phyloP scores from a whole-genome alignment of 2,888 invertebrate genomes.

The Tholera decimalis region DNA sequence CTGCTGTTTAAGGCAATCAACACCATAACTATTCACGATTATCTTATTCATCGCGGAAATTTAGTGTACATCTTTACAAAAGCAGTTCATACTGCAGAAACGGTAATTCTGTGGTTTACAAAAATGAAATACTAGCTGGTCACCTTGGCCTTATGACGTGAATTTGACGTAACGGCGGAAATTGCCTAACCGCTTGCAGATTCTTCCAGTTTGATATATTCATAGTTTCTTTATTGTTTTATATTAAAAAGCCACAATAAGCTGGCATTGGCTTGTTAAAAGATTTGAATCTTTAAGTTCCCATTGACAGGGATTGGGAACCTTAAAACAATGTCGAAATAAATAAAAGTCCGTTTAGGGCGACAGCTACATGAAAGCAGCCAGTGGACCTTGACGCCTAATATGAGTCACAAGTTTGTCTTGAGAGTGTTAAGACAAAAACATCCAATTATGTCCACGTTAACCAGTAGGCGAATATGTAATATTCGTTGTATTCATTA shows the following conservation, averaged over 20 bases:
- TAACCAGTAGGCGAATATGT: slow-evolving; percentile 56
- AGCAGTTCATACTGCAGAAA: slow-evolving; percentile 20
- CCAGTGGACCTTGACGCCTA: slow-evolving; percentile 66
- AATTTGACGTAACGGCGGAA: slow-evolving; percentile 46
- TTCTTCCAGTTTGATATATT: slow-evolving; percentile 25
- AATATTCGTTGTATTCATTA: slow-evolving; percentile 53
- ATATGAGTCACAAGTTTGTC: slow-evolving; percentile 71
- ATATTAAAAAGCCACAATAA: slow-evolving; percentile 1
- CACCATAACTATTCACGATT: slow-evolving; percentile 64
- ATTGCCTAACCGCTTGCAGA: slow-evolving; percentile 41
- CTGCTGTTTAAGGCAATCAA: slow-evolving; percentile 83
- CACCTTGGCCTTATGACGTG: slow-evolving; percentile 58
- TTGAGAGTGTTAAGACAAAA: slow-evolving; percentile 67
- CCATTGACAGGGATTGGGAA: slow-evolving; percentile 43
- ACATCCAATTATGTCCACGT: slow-evolving; percentile 71
- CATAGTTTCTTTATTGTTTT: slow-evolving; percentile 28
- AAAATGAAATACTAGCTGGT: slow-evolving; percentile 36
- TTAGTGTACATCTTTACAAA: slow-evolving; percentile 59
- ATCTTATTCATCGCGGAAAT: slow-evolving; percentile 79
- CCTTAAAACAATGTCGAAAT: slow-evolving; percentile 51
- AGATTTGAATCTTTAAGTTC: slow-evolving; percentile 42
- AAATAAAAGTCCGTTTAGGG: slow-evolving; percentile 61
- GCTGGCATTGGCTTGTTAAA: slow-evolving; percentile 26
- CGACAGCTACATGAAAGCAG: slow-evolving; percentile 52
- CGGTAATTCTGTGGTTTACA: slow-evolving; percentile 25